A percentile compares a stretch with the other conserved stretches of the same genome.
Evolutionary conservation across 1,140 invertebrate species (phyloP).

Genomic region (Gerris buenoi): DNA sequence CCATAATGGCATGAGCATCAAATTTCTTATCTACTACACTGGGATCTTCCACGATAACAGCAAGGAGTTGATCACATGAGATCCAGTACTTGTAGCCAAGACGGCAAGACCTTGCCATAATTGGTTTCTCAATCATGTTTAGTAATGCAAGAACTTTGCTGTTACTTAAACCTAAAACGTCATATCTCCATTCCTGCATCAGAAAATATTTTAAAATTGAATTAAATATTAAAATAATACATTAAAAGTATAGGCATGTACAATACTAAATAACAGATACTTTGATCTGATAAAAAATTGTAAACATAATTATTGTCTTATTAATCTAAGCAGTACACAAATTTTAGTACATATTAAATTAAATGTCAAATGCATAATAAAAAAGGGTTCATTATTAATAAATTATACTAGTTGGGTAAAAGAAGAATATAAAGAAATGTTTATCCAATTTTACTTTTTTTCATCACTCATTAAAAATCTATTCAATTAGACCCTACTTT

Average conservation of each 20-base stretch:
- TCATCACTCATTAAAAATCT: too few species aligned
- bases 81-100: conserved; percentile 10
- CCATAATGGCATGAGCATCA: conserved; percentile 9
- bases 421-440: too few species aligned
- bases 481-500: too few species aligned
- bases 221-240: background rate
- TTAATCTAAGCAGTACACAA: too few species aligned
- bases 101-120: conserved; percentile 6
- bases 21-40: conserved; percentile 11
- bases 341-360: too few species aligned
- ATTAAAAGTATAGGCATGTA: background rate
- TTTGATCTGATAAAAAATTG: background rate
- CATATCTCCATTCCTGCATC: background rate
- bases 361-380: too few species aligned
- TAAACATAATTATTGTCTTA: too few species aligned
- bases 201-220: background rate
- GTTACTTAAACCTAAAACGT: background rate
- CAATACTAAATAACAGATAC: background rate
- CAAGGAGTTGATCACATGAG: conserved; percentile 15
- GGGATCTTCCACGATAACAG: conserved; percentile 23
- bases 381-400: too few species aligned
- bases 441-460: too few species aligned
- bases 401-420: too few species aligned
- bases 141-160: background rate
- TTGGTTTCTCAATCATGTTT: conserved; percentile 13